phyloP scores from a whole-genome alignment of 2,113 vertebrate genomes.

The Epinephelus moara region DNA sequence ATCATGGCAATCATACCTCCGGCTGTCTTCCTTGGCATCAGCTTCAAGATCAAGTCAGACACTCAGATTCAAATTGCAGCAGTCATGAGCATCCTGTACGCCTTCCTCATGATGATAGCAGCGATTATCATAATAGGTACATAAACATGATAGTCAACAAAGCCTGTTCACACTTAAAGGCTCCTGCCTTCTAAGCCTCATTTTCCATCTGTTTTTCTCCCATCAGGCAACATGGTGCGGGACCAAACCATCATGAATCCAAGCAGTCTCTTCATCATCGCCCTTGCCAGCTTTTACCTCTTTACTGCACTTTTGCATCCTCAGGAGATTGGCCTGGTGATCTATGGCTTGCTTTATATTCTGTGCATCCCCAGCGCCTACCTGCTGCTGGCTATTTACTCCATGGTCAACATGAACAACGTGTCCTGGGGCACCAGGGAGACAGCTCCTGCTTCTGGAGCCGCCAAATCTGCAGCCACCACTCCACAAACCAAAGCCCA shows the following conservation, averaged over 20 bases:
- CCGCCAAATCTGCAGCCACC: background rate
- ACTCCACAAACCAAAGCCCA: background rate
- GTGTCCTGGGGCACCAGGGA: slow-evolving; percentile 84
- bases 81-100: slow-evolving; percentile 70
- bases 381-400: slow-evolving; percentile 79
- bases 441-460: background rate
- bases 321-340: slow-evolving; percentile 54
- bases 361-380: slow-evolving; percentile 79
- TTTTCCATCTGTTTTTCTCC: background rate
- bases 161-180: background rate
- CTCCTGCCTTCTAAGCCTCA: background rate
- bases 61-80: slow-evolving; percentile 73
- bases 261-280: slow-evolving; percentile 70
- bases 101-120: slow-evolving; percentile 74
- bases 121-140: slow-evolving; percentile 69
- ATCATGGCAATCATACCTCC: slow-evolving; percentile 61
- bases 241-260: slow-evolving; percentile 69
- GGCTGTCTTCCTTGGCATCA: slow-evolving; percentile 57
- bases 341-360: slow-evolving; percentile 75
- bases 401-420: slow-evolving; percentile 83
- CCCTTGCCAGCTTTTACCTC: slow-evolving; percentile 38
- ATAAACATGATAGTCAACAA: background rate
- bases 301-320: slow-evolving; percentile 58
- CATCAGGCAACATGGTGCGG: slow-evolving; percentile 53
- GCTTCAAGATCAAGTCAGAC: slow-evolving; percentile 71